Evolutionary conservation across 2,888 invertebrate species (phyloP), one percentile per base, ranked within the genome.

Genomic region (Torymus auratus): DNA sequence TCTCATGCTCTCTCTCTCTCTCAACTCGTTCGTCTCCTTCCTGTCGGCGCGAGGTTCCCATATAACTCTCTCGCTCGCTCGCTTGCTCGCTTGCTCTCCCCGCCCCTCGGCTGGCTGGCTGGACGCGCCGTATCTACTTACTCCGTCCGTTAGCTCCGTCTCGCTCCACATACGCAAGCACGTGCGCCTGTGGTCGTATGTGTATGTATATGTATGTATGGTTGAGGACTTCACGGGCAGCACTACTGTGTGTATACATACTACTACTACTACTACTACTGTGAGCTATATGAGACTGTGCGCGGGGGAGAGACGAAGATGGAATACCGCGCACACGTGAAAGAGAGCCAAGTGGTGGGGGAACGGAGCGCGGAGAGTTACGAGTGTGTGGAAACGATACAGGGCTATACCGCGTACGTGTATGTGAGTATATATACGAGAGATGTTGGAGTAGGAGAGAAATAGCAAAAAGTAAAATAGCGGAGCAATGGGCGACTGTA

Each of bases 11-110:
- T 52, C 68, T 56, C 79, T 80, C 78, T 61, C 69, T 10, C 71
- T 82, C n/a, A 52, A n/a, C 58, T 83, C 76, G 83, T 81, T 60
- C 78, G 65, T 79, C 82, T 83, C 83, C 58, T 65, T 83, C 80
- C 69, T 76, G 79, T 78, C 81, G 75, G 17, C 83, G 58, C 78
- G 60, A 12, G 12, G 68, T 72, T 73, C 70, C 80, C 74, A 78
- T 81, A 65, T 78, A 68, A 62, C 70, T 78, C 72, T 73, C 76
- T 80, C 81, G 75, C 84, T 41, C 41, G 41, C 41, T 7, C 41
- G 41, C 41, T 28, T 7, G 28, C 4, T 28, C 28, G 28, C 3
- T 41, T 7, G 28, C 28, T 41, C 41, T 41, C 41, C 41, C 41
- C 41, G 41, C 41, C 41, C 41, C 41, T 41, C 41, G 41, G 7